These are phyloP conservation scores for Stenolophus ochropezus DNA, from an alignment of 2,888 invertebrate species.

Conservation along the genomic window DNA sequence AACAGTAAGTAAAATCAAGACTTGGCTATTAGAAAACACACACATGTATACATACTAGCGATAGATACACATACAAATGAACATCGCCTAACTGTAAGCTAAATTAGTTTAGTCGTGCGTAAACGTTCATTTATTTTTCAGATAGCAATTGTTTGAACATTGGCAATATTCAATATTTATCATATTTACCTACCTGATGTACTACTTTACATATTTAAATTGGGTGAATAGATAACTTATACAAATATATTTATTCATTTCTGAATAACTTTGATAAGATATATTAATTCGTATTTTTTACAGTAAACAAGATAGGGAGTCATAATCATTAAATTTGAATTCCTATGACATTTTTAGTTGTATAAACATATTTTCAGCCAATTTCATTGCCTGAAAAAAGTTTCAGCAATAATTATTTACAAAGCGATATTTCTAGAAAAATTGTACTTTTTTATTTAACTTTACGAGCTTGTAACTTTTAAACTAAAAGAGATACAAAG, in stretches of 20 bases:
- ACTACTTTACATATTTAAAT: not conserved
- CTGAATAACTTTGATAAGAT: not conserved
- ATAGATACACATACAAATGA: constrained; percentile 2
- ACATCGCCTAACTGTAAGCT: constrained; percentile 19
- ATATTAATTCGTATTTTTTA: not conserved
- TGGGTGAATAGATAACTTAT: not conserved
- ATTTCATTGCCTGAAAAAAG: not conserved
- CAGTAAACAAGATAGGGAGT: not conserved
- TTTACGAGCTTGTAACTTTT: too few relatives aligned
- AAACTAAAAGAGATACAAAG: too few relatives aligned
- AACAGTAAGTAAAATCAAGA: not conserved
- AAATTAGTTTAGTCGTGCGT: constrained; percentile 46
- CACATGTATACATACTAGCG: not conserved
- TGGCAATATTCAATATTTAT: not conserved
- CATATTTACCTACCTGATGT: not conserved
- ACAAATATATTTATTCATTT: not conserved
- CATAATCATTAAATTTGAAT: not conserved
- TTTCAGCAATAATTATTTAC: not conserved
- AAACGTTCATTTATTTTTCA: constrained; percentile 33
- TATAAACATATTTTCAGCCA: not conserved
- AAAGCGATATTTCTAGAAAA: not conserved
- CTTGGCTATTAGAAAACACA: not conserved
- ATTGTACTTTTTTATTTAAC: too few relatives aligned
- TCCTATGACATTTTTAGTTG: not conserved
- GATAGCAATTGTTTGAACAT: not conserved